Conservation (phyloP, 2,888 invertebrate species). For the Mellilla xanthometata region DNA sequence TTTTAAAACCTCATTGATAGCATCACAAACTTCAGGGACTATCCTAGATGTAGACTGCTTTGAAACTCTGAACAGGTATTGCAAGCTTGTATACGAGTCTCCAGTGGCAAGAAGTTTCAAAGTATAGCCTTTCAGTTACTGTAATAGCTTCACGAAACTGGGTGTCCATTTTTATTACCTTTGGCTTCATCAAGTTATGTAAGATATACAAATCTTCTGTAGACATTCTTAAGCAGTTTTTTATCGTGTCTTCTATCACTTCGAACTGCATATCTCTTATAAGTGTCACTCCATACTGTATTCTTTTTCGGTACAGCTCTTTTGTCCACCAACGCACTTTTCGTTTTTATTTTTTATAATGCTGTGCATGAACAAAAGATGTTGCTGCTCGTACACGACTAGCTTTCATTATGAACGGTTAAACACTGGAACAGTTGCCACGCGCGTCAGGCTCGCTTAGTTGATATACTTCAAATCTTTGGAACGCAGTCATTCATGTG, state of each 20-base stretch:
- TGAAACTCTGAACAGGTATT: conserved; percentile 18
- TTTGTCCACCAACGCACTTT: neutral
- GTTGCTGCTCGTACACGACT: too few species aligned
- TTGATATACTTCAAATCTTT: too few species aligned
- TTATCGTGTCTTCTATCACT: conserved; percentile 12
- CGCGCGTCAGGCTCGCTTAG: too few species aligned
- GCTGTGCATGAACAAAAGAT: too few species aligned
- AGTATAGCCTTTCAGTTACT: conserved; percentile 17
- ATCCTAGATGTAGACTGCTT: conserved; percentile 19
- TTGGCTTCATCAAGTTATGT: conserved; percentile 26
- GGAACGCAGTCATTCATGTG: too few species aligned
- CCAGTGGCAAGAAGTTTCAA: conserved; percentile 20
- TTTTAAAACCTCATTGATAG: conserved; percentile 22
- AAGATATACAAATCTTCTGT: conserved; percentile 27
- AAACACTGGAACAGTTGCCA: too few species aligned
- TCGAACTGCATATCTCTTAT: conserved; percentile 21
- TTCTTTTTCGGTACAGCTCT: conserved; percentile 17
- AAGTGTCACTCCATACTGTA: conserved; percentile 27
- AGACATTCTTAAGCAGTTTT: conserved; percentile 29
- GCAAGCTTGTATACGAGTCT: conserved; percentile 17
- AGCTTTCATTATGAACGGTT: too few species aligned
- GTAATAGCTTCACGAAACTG: conserved; percentile 21
- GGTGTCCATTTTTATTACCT: conserved; percentile 24
- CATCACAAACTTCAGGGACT: conserved; percentile 20
- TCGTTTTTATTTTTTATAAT: too few species aligned